Conservation (phyloP, 2,797 vertebrate genomes). For the Pseudotriccus pelzelni region DNA sequence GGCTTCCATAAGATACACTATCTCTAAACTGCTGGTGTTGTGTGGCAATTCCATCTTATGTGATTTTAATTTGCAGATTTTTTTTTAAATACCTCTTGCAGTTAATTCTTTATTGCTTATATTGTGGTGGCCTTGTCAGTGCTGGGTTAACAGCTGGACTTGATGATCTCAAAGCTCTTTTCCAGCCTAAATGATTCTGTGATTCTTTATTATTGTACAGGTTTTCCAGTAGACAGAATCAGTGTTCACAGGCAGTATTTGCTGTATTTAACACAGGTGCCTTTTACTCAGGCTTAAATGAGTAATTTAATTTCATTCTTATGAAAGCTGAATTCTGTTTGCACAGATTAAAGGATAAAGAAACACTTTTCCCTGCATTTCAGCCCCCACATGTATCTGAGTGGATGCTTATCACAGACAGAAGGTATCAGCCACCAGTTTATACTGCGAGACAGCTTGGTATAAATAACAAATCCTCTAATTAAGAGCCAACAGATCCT, state of each 20-base stretch:
- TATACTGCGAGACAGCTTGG: background rate
- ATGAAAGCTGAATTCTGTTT: background rate
- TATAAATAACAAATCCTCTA: conserved; percentile 27
- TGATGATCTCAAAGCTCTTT: background rate
- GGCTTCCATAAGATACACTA: background rate
- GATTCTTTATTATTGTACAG: background rate
- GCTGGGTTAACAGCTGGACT: background rate
- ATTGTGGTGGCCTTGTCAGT: background rate
- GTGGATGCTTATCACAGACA: background rate
- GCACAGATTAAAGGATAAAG: background rate
- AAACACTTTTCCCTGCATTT: background rate
- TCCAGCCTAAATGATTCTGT: background rate
- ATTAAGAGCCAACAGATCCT: conserved; percentile 15
- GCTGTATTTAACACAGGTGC: background rate
- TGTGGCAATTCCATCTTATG: background rate
- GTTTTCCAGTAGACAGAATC: background rate
- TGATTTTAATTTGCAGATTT: background rate
- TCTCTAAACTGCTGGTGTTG: background rate
- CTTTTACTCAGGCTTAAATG: background rate
- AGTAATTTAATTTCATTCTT: background rate
- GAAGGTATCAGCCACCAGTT: background rate
- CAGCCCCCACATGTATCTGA: background rate
- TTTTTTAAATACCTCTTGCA: background rate
- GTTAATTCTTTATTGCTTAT: background rate
- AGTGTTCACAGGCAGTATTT: background rate